phyloP scores from a whole-genome alignment of 2,113 vertebrate species.

The Platichthys flesus region DNA sequence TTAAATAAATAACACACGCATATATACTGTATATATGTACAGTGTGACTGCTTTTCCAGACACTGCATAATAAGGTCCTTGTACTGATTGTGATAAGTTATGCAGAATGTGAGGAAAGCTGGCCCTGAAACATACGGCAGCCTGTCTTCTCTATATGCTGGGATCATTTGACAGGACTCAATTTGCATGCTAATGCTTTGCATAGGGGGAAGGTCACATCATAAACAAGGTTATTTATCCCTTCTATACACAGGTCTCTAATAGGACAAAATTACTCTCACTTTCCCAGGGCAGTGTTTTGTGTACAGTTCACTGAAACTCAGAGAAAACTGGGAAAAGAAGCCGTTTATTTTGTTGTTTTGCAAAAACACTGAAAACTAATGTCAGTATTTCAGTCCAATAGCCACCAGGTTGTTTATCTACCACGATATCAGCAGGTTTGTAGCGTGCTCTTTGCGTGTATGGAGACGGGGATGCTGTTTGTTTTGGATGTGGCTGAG shows the following conservation, averaged over 20 bases:
- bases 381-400: slow-evolving; percentile 11
- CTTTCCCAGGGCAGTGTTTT: slow-evolving; percentile 6
- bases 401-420: slow-evolving; percentile 28
- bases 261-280: slow-evolving; percentile 40
- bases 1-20: not conserved
- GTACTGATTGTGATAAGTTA: slow-evolving; percentile 2
- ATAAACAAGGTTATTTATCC: slow-evolving; percentile 72
- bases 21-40: not conserved
- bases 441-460: slow-evolving; percentile 12
- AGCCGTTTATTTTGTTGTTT: no score
- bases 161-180: slow-evolving; percentile 62
- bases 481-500: slow-evolving; percentile 53
- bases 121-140: slow-evolving; percentile 14
- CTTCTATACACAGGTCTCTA: slow-evolving; percentile 32
- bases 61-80: not conserved
- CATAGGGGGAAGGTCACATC: slow-evolving; percentile 53
- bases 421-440: slow-evolving; percentile 11
- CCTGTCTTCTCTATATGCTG: slow-evolving; percentile 39
- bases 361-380: no score
- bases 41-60: not conserved
- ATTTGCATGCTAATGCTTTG: slow-evolving; percentile 71
- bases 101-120: slow-evolving; percentile 23
- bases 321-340: not conserved
- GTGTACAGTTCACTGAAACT: not conserved
- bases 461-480: slow-evolving; percentile 37